A percentile compares a stretch with the other conserved stretches of the same genome.
Evolutionary conservation across 2,113 vertebrate species (phyloP).

Genomic region (Scatophagus argus): DNA sequence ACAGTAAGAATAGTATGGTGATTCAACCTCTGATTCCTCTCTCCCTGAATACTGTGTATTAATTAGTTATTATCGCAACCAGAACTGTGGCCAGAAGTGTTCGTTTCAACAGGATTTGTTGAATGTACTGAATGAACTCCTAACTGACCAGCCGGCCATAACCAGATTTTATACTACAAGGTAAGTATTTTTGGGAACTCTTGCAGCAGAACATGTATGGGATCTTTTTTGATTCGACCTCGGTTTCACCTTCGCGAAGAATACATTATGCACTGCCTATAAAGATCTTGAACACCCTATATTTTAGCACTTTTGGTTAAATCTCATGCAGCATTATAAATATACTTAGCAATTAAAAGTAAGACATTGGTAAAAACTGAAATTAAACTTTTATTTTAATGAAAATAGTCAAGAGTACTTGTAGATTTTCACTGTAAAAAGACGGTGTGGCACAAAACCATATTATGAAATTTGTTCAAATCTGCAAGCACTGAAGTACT

Average conservation of each 20-base stretch:
- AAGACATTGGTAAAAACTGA: slow-evolving; percentile 9
- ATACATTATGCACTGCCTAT: slow-evolving; percentile 51
- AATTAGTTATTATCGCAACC: slow-evolving; percentile 41
- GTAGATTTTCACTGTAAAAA: slow-evolving; percentile 13
- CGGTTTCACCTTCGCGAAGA: slow-evolving; percentile 46
- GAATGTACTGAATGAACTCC: slow-evolving; percentile 55
- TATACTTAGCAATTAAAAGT: slow-evolving; percentile 31
- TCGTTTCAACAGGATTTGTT: slow-evolving; percentile 51
- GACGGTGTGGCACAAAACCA: slow-evolving; percentile 23
- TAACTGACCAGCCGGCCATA: slow-evolving; percentile 39
- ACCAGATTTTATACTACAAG: slow-evolving; percentile 61
- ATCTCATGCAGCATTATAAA: slow-evolving; percentile 48
- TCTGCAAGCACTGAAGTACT: too few relatives aligned
- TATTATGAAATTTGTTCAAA: neutral
- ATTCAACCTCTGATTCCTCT: slow-evolving; percentile 28
- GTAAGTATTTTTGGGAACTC: slow-evolving; percentile 63
- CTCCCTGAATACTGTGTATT: slow-evolving; percentile 49
- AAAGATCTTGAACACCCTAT: slow-evolving; percentile 46
- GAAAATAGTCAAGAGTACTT: neutral
- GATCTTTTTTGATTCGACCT: slow-evolving; percentile 32
- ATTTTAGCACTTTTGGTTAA: slow-evolving; percentile 47
- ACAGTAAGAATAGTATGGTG: slow-evolving; percentile 24
- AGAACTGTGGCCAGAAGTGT: slow-evolving; percentile 49
- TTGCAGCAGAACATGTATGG: slow-evolving; percentile 15
- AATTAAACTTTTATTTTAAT: slow-evolving; percentile 40